phyloP scores from a whole-genome alignment of 2,113 vertebrate species.

The Callipepla squamata region DNA sequence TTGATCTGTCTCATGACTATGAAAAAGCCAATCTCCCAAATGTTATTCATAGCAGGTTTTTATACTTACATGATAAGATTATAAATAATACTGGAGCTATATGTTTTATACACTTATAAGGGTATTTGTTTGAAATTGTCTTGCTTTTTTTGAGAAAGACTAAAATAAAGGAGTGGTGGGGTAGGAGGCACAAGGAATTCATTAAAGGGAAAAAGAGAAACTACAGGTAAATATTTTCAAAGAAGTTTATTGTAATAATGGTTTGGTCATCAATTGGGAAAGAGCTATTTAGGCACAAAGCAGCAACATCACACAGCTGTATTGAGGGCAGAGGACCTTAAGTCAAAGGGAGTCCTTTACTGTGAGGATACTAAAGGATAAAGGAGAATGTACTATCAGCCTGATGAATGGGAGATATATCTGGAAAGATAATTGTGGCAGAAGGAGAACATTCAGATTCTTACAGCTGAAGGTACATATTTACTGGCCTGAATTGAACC shows the following conservation, averaged over 20 bases:
- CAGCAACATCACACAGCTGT: neutral
- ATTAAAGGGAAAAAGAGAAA: neutral
- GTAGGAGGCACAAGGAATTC: neutral
- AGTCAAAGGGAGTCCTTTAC: neutral
- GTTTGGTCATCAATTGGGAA: neutral
- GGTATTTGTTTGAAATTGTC: neutral
- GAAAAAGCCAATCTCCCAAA: slow-evolving; percentile 18
- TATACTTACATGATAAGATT: neutral
- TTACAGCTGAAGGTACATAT: neutral
- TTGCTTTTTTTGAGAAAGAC: neutral
- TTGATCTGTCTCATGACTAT: neutral
- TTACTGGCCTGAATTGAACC: neutral
- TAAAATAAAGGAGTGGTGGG: neutral
- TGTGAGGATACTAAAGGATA: neutral
- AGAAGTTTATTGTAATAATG: neutral
- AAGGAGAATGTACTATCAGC: neutral
- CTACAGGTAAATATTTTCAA: neutral
- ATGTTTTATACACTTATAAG: neutral
- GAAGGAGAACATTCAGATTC: neutral
- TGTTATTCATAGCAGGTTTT: neutral
- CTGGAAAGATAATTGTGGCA: neutral
- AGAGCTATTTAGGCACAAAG: neutral
- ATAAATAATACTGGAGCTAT: neutral
- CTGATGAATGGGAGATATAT: neutral
- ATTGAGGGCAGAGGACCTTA: neutral